Evolutionary conservation across 2,113 vertebrate species (phyloP).

Genomic region (Syngnathus floridae): DNA sequence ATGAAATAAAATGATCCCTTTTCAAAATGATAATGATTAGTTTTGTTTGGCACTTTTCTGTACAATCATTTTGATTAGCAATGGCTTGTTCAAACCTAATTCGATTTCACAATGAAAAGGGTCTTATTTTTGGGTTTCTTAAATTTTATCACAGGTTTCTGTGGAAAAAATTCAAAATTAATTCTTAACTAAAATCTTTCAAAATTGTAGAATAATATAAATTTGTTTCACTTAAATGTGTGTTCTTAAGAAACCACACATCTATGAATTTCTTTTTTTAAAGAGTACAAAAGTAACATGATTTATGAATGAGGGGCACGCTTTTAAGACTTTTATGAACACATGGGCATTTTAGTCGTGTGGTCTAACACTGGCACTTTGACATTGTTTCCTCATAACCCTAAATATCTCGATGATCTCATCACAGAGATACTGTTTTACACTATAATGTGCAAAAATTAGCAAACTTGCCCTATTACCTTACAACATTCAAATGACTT

Average conservation of each 20-base stretch:
- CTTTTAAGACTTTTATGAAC: not conserved
- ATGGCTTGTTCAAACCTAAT: not conserved
- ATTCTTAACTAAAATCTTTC: not conserved
- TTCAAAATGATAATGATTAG: not conserved
- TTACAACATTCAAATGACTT: not conserved
- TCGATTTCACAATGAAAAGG: too few relatives aligned
- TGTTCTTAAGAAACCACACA: not conserved
- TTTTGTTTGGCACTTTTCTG: not conserved
- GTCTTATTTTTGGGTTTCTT: not conserved
- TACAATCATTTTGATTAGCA: not conserved
- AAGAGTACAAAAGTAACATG: not conserved
- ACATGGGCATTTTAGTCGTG: not conserved
- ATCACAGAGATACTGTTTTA: slow-evolving; percentile 35
- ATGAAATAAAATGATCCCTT: not conserved
- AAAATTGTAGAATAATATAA: too few relatives aligned
- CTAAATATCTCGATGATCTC: slow-evolving; percentile 37
- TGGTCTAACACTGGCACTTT: slow-evolving; percentile 27
- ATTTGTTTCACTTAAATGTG: not conserved
- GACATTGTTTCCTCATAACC: slow-evolving; percentile 43
- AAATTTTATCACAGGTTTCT: not conserved
- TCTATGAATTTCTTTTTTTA: not conserved
- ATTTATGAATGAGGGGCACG: not conserved
- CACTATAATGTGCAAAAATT: slow-evolving; percentile 14
- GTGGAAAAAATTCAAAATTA: not conserved
- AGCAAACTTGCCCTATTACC: slow-evolving; percentile 8